Evolutionary conservation across 2,888 invertebrate genomes (phyloP), one percentile per base, ranked within the genome.

Genomic region (Drosophila multiciliata): DNA sequence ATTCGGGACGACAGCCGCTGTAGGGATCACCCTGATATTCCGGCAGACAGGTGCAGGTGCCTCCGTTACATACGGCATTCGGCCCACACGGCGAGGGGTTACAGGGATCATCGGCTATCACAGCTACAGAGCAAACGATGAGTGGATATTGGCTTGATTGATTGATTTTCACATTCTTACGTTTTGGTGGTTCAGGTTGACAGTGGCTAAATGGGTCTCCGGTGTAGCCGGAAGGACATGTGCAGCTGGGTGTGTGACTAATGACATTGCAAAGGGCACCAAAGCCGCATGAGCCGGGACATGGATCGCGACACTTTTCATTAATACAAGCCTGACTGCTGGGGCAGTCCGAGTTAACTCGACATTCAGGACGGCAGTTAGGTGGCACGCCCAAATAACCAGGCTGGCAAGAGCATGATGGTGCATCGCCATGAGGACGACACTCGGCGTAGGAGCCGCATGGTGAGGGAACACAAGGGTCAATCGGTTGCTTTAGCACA

Each of bases 171-270:
- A 29, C 6, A 26, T 55, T 66, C 90, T 92, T 92, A 92, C 92
- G 85, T 83, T 84, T 75, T 55, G 82, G 88, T 59, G 94, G 94
- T 78, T 95, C 94, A 35, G 94, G 94, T 48, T 94, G 94, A 87
- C 97, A 97, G 90, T 95, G 95, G 23, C 95, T 95, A 87, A 97
- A 97, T 40, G 97, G 96, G 95, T 97, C 96, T n/a, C 95, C 95
- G 1, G 94, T 94, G 66, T 93, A 94, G 23, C 94, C 94, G 77
- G 94, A 94, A n/a, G 94, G 93, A 87, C 96, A 96, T 9, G 94
- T 93, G 88, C 96, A 97, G 23, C 95, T 94, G 5, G 96, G 96
- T 42, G 94, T 94, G 83, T 96, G 96, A 89, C 95, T 96, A 70
- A 96, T 95, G n/a, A 96, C 95, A 67, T 93, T 94, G 91, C 96